Evolutionary conservation across 2,797 vertebrate genomes (phyloP).

Genomic region (Sylvilagus floridanus): DNA sequence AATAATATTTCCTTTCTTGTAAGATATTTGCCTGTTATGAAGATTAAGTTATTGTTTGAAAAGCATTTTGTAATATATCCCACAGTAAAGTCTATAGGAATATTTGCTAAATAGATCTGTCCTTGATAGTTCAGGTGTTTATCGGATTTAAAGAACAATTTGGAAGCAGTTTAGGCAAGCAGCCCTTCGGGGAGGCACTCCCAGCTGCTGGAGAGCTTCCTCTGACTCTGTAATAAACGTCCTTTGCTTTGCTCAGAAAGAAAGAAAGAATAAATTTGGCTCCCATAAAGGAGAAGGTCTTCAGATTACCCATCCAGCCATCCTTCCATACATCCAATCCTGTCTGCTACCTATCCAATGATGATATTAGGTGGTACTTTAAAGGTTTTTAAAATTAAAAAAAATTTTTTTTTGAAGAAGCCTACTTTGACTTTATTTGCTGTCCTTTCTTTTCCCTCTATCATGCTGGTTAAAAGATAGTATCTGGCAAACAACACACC

Average conservation of each 20-base stretch:
- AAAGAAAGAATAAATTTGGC: background rate
- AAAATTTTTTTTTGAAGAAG: background rate
- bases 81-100: background rate
- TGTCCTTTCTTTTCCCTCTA: background rate
- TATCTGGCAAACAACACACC: background rate
- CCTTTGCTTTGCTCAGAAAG: no score
- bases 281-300: background rate
- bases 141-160: constrained; percentile 37
- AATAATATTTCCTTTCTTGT: background rate
- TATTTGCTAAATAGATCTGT: constrained; percentile 49
- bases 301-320: background rate
- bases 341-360: background rate
- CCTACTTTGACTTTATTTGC: background rate
- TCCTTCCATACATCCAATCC: no score
- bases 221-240: no score
- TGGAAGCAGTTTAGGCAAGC: no score
- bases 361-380: background rate
- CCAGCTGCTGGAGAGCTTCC: no score
- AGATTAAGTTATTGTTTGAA: constrained; percentile 20
- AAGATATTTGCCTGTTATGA: constrained; percentile 7
- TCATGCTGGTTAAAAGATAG: background rate
- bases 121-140: constrained; percentile 5
- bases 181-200: no score
- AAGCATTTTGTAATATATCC: background rate
- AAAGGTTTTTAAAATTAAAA: background rate